Conservation (phyloP, 2,113 vertebrate species). For the Raja brachyura region DNA sequence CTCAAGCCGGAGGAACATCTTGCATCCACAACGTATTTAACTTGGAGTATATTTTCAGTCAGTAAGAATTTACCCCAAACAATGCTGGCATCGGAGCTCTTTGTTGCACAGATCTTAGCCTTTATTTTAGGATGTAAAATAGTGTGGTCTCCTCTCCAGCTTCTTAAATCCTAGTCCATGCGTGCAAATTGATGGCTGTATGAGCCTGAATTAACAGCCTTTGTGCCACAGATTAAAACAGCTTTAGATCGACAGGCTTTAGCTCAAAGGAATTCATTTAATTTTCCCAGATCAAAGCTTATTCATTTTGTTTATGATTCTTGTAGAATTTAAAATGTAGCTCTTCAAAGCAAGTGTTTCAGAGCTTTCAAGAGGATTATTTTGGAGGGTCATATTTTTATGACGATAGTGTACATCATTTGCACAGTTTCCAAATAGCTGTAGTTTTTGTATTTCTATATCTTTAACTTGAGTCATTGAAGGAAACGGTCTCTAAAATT, state of each 20-base stretch:
- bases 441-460: not conserved
- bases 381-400: not conserved
- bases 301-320: not conserved
- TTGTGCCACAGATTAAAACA: not conserved
- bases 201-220: not conserved
- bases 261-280: not conserved
- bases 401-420: not conserved
- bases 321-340: not conserved
- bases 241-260: not conserved
- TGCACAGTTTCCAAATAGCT: not conserved
- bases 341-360: not conserved
- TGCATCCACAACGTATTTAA: not conserved
- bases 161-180: not conserved
- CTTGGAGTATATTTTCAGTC: not conserved
- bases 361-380: not conserved
- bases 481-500: not conserved
- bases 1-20: not conserved
- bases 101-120: not conserved
- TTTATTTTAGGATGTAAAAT: not conserved
- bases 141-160: not conserved
- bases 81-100: too few relatives aligned
- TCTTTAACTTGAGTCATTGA: not conserved
- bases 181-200: not conserved
- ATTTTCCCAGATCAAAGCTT: not conserved
- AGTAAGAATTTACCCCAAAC: not conserved